These are phyloP conservation scores for Cephalopachus bancanus DNA, from an alignment of 2,797 vertebrate species.

Conservation along the genomic window DNA sequence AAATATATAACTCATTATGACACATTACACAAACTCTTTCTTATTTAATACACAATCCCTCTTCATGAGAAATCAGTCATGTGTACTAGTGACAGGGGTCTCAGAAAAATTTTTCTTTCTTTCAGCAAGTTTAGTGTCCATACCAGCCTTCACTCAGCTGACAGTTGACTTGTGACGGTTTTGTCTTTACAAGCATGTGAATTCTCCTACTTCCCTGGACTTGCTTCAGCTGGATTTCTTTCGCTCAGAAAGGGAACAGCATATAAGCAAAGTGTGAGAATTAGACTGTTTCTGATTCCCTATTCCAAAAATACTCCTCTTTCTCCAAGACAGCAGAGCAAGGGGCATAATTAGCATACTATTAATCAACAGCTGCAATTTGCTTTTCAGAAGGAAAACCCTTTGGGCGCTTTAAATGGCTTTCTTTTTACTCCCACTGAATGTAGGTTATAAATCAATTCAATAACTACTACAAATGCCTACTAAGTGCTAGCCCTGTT, in stretches of 20 bases:
- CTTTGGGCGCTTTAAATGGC: slow-evolving; percentile 29
- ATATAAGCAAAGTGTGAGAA: slow-evolving; percentile 20
- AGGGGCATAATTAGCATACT: slow-evolving; percentile 48
- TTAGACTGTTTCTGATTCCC: slow-evolving; percentile 13
- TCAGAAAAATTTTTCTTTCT: slow-evolving; percentile 42
- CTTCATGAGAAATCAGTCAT: slow-evolving; percentile 37
- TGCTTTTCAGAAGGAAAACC: slow-evolving; percentile 37
- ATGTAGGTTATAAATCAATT: slow-evolving; percentile 62
- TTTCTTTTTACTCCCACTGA: slow-evolving; percentile 17
- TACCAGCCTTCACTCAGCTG: not conserved
- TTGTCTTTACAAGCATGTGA: not conserved
- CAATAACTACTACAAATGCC: slow-evolving; percentile 33
- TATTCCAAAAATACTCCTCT: slow-evolving; percentile 29
- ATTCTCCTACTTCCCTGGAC: not conserved
- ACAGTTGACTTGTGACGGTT: not conserved
- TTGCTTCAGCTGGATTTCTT: slow-evolving; percentile 54
- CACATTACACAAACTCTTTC: slow-evolving; percentile 44
- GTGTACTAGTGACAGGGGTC: not conserved
- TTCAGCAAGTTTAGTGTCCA: not conserved
- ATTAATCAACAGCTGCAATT: slow-evolving; percentile 62
- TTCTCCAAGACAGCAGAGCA: slow-evolving; percentile 35
- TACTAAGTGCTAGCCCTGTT: slow-evolving; percentile 13
- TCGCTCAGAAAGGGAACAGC: slow-evolving; percentile 37
- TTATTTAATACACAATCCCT: slow-evolving; percentile 30
- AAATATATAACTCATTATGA: slow-evolving; percentile 34